These are phyloP conservation scores for Varanus komodoensis DNA, from an alignment of 2,113 vertebrate species.

Conservation along the genomic window DNA sequence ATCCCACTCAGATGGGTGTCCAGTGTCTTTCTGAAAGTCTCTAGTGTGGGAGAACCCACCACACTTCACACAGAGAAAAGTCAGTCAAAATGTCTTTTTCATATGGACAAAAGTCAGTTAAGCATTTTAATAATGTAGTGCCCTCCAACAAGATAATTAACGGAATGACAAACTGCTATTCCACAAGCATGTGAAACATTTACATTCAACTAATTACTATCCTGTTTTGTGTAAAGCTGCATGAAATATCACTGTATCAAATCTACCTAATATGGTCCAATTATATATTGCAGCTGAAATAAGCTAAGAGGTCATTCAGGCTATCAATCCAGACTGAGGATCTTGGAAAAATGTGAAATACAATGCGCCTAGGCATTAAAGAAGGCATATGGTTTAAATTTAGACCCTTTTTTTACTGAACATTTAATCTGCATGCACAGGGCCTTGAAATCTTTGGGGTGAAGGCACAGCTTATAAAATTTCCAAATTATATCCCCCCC, in stretches of 20 bases:
- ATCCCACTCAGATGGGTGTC: too few relatives aligned
- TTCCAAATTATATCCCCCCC: too few relatives aligned
- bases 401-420: too few relatives aligned
- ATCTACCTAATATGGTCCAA: neutral
- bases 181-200: neutral
- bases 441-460: too few relatives aligned
- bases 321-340: neutral
- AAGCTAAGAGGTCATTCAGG: neutral
- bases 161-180: neutral
- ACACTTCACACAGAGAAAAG: too few relatives aligned
- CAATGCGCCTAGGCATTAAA: neutral
- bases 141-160: neutral
- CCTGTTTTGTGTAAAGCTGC: neutral
- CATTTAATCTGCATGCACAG: too few relatives aligned
- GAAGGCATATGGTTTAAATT: neutral
- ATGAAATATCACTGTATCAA: neutral
- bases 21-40: too few relatives aligned
- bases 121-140: slow-evolving; percentile 18
- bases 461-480: too few relatives aligned
- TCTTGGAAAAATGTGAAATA: neutral
- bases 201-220: neutral
- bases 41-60: too few relatives aligned
- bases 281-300: neutral
- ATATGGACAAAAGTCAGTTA: neutral
- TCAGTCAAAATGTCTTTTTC: too few relatives aligned